Evolutionary conservation across 2,797 vertebrate species (phyloP), one percentile per base, ranked within the genome.

Genomic region (Gouania willdenowi): DNA sequence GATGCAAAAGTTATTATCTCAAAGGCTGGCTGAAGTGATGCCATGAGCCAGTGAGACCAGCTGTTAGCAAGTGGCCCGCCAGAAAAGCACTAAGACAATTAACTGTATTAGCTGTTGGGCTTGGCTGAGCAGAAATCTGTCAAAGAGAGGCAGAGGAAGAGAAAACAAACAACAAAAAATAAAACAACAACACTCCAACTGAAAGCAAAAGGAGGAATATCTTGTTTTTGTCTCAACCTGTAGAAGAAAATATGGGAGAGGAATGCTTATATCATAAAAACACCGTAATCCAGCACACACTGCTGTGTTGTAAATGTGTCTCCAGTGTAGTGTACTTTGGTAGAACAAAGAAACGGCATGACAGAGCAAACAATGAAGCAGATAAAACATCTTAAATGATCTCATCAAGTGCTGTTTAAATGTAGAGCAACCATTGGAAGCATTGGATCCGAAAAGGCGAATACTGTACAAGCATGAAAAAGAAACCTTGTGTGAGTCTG

Each of bases 1-100:
- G 91, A 94, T 93, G 94, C 92, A 92, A 93, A 93, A 95, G 91
- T 95, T 94, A 95, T 97, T 95, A 97, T 97, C 93, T 92, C 87
- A 91, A 92, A 94, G 92, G 91, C 91, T 79, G 89, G 92, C 91
- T 91, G 91, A 93, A 93, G 91, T 89, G 87, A 73, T 88, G 92
- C 90, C 90, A 86, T 86, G 91, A 88, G 93, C 91, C 93, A 91
- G 91, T 89, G 82, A 80, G 92, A 92, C 94, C 95, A 98, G 95
- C 94, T 98, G 96, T 93, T 98, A 91, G 90, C 64, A 86, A 83
- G 88, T 79, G 88, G 91, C 89, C 91, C 90, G 91, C 91, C 79
- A 91, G 89, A 78, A 85, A 87, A 86, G 71, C 75, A 87, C 89
- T 83, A 77, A 90, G 92, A 93, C 93, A 95, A 93, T 93, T 92